Base-by-base conservation (phyloP, 2,888 invertebrate species). In the Therioaphis trifolii region DNA sequence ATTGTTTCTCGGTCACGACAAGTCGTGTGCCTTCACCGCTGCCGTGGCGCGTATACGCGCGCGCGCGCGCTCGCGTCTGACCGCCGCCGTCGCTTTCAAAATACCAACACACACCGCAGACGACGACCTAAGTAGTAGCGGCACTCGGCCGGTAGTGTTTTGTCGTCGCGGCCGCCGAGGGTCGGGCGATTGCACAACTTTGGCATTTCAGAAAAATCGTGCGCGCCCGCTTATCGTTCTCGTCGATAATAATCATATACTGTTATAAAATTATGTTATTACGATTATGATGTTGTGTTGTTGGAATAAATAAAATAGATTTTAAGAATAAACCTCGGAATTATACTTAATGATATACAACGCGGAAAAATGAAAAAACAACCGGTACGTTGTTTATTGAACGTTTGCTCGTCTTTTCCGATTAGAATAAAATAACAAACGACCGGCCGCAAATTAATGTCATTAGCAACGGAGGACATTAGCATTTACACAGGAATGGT, bases 1-100 rank as follows among this genome's bases (percentile, higher is more conserved):
- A 82, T 82, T 82, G 80, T 82, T 82, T 71, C 46, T 72, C 63
- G 40, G 80, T 82, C 80, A 82, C 80, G 80, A 82, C 80, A 72
- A 82, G 80, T 82, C 80, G 80, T 82, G 80, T 82, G 80, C 80
- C 80, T 72, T 58, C 58, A 11, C 35, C 63, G 63, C 46, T 4
- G 58, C 61, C 18, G 76, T 29, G 61, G 71, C 63, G 35, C 21
- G 35, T 46, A 71, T 35, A 46, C 43, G 35, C 72, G 72, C 71
- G 61, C 21, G 71, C 71, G 35, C 49, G 24, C 71, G 46, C 5
- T 35, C 68, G 78, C 71, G 35, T 68, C 68, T 24, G 18, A 77
- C 66, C 49, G 40, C 24, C 72, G 49, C 69, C 69, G 69, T 15
- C 24, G 80, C 72, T 80, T 80, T 71, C 46, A 71, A 71, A 82